These are phyloP conservation scores for Micrastur ruficollis DNA, from an alignment of 2,797 vertebrate genomes.

Conservation along the genomic window DNA sequence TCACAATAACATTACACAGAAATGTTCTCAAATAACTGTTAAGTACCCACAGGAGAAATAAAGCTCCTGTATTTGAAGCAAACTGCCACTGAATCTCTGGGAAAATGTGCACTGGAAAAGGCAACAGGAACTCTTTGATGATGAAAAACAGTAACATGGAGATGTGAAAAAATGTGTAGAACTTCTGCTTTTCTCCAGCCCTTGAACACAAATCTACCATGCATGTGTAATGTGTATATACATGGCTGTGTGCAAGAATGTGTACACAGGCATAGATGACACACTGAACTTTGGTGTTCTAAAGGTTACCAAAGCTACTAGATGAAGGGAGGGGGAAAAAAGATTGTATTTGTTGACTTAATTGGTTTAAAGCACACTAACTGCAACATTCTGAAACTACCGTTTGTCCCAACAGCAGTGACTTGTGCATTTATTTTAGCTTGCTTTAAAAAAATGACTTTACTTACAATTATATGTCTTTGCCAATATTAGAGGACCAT, in stretches of 20 bases:
- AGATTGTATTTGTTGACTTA: not conserved
- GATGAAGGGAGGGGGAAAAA: not conserved
- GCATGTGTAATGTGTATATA: accelerated
- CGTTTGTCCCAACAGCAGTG: not conserved
- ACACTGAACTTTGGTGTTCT: not conserved
- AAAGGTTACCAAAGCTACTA: not conserved
- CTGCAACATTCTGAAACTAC: not conserved
- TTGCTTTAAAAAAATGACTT: not conserved
- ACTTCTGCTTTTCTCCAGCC: not conserved
- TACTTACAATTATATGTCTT: not conserved
- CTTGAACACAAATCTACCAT: not conserved
- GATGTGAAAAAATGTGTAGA: not conserved
- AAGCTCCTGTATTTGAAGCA: not conserved
- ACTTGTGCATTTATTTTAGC: not conserved
- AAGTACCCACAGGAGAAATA: conserved; percentile 5
- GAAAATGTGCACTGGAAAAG: not conserved
- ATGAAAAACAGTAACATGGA: not conserved
- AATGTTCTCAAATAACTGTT: not conserved
- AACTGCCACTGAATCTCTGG: not conserved
- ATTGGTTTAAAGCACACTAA: not conserved
- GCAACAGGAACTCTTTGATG: not conserved
- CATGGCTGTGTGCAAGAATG: not conserved
- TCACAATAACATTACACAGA: not conserved
- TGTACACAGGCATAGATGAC: not conserved
- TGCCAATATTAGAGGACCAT: not conserved